Conservation (phyloP, 2,113 vertebrate genomes). For the Himantopus leucocephalus region DNA sequence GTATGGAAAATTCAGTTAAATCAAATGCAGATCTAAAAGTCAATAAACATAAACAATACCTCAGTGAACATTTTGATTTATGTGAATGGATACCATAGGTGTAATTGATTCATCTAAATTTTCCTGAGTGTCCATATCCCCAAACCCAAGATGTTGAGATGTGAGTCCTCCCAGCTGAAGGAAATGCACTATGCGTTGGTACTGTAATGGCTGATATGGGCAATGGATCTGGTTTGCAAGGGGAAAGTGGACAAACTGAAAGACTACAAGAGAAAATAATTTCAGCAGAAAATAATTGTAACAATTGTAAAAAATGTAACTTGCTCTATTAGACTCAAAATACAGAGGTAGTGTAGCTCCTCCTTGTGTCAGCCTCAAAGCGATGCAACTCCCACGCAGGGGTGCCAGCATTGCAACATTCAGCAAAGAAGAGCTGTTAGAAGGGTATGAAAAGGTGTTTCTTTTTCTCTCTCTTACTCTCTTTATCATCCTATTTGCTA, state of each 20-base stretch:
- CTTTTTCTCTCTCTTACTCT: not conserved
- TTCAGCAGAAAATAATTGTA: not conserved
- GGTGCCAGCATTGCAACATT: not conserved
- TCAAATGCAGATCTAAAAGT: not conserved
- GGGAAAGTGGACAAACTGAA: not conserved
- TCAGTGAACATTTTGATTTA: not conserved
- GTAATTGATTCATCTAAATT: not conserved
- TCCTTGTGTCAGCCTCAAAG: constrained; percentile 26
- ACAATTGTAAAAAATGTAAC: not conserved
- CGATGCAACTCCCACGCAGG: not conserved
- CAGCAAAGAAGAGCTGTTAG: not conserved
- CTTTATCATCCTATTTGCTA: accelerated
- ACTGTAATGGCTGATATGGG: not conserved
- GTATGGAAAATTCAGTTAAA: not conserved
- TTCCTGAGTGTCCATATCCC: not conserved
- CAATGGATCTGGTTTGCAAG: not conserved
- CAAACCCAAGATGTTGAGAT: not conserved
- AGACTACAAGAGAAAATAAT: not conserved
- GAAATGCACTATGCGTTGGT: not conserved
- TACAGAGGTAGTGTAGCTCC: constrained; percentile 14
- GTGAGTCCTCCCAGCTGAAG: not conserved
- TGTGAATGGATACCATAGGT: not conserved
- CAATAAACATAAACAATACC: not conserved
- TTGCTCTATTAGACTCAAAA: not conserved
- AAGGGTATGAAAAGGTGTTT: not conserved